Percentiles rank a stretch among this genome's conserved stretches.
These are phyloP conservation scores for Leptocoma aspasia DNA, from an alignment of 2,113 vertebrate species.

Conservation along the genomic window DNA sequence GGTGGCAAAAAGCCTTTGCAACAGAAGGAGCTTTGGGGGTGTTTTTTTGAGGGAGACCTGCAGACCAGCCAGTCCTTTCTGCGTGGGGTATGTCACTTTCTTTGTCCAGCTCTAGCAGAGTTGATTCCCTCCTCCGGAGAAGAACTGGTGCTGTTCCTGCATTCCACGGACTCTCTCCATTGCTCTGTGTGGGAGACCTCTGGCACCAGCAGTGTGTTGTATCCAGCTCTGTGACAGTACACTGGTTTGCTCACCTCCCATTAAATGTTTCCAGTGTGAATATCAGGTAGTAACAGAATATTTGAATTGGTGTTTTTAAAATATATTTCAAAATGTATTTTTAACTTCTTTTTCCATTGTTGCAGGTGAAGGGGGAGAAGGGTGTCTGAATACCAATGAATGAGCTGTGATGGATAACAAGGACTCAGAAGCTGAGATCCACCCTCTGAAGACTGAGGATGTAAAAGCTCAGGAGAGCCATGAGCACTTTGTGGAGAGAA, in stretches of 20 bases:
- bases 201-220: rapidly evolving
- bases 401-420: conserved; percentile 71
- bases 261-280: neutral
- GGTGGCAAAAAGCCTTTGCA: neutral
- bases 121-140: neutral
- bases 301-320: neutral
- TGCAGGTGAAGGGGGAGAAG: neutral
- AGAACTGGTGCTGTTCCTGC: neutral
- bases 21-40: neutral
- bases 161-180: neutral
- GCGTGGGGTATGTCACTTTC: neutral
- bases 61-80: neutral
- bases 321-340: neutral
- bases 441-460: conserved; percentile 83
- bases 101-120: neutral
- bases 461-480: conserved; percentile 54
- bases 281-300: neutral
- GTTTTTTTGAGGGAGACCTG: neutral
- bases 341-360: neutral
- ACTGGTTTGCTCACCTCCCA: neutral
- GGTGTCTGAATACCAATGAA: neutral
- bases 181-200: neutral
- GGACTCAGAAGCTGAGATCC: conserved; percentile 77
- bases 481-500: conserved; percentile 42
- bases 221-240: neutral